Conservation (phyloP, 2,797 vertebrate genomes). For the Tympanoctomys barrerae region DNA sequence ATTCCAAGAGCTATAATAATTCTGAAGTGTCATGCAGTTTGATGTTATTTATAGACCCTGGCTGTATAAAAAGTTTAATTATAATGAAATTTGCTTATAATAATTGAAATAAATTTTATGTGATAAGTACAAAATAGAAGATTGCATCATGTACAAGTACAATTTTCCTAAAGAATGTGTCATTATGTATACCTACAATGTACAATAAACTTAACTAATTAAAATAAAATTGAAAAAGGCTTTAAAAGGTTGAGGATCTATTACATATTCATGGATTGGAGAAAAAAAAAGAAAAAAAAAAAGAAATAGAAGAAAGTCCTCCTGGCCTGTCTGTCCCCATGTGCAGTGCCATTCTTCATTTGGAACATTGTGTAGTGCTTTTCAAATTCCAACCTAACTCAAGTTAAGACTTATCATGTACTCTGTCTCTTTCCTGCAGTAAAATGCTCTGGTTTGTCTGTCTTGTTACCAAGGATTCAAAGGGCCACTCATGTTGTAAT, state of each 20-base stretch:
- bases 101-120: neutral
- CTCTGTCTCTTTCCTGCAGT: neutral
- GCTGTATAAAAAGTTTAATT: neutral
- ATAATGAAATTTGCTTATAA: neutral
- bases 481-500: neutral
- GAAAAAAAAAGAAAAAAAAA: neutral
- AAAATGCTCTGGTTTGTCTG: neutral
- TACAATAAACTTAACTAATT: neutral
- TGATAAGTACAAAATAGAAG: neutral
- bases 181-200: neutral
- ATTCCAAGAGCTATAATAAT: neutral
- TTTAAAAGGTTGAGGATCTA: neutral
- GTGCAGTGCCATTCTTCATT: neutral
- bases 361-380: neutral
- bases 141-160: neutral
- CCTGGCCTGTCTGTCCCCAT: neutral
- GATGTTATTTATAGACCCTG: neutral
- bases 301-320: neutral
- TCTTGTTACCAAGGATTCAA: neutral
- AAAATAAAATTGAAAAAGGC: neutral
- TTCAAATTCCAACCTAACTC: neutral
- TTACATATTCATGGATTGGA: neutral
- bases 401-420: neutral
- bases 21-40: neutral
- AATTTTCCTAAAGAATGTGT: neutral